A percentile compares a stretch with the other conserved stretches of the same genome.
Conservation (phyloP, 2,888 invertebrate genomes). For the Xylophagus ater region DNA sequence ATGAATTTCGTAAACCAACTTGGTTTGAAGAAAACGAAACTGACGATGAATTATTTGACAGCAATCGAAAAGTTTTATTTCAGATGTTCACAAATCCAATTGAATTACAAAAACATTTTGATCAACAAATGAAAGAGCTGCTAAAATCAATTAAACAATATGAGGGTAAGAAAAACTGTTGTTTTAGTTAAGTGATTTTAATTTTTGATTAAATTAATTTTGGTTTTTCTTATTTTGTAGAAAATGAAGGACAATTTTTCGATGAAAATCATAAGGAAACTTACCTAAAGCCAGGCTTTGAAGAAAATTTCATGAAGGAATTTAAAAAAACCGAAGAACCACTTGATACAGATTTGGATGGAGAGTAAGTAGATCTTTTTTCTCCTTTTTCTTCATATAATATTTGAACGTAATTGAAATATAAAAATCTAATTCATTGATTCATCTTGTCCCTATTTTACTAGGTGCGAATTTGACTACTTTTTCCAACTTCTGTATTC, state of each 20-base stretch:
- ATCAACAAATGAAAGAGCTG: conserved; percentile 48
- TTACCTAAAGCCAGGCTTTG: conserved; percentile 44
- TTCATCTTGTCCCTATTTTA: too few relatives aligned
- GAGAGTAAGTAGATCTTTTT: conserved; percentile 38
- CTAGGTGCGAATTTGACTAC: too few relatives aligned
- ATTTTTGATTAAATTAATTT: neutral
- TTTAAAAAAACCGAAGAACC: conserved; percentile 29
- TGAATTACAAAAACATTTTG: conserved; percentile 50
- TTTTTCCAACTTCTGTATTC: too few relatives aligned
- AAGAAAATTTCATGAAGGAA: conserved; percentile 30
- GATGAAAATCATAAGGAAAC: conserved; percentile 40
- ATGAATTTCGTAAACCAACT: conserved; percentile 38
- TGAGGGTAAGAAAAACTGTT: conserved; percentile 27
- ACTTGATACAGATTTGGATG: conserved; percentile 45
- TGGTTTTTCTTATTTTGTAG: conserved; percentile 16
- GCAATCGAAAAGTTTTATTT: conserved; percentile 40
- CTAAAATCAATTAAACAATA: conserved; percentile 41
- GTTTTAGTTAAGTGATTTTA: neutral
- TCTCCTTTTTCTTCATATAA: neutral
- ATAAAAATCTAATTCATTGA: too few relatives aligned
- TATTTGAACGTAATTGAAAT: neutral
- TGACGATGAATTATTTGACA: conserved; percentile 37
- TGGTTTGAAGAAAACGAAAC: conserved; percentile 40
- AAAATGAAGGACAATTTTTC: conserved; percentile 24
- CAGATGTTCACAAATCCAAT: conserved; percentile 48